Conservation (phyloP, 2,797 vertebrate genomes). For the Danio albolineatus region DNA sequence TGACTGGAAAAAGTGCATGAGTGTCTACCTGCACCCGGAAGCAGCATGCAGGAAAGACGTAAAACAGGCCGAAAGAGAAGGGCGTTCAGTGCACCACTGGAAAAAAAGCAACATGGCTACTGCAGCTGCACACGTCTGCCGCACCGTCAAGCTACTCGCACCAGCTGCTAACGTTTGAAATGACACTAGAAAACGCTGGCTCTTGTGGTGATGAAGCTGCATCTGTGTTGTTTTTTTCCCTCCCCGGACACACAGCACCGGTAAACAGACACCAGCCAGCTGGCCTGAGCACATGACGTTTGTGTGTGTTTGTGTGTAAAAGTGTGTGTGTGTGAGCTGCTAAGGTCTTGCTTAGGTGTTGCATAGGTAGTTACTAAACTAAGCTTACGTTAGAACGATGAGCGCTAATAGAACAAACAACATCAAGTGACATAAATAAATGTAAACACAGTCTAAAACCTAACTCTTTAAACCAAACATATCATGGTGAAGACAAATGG, state of each 20-base stretch:
- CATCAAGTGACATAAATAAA: conserved; percentile 9
- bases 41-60: neutral
- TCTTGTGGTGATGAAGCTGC: conserved; percentile 31
- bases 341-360: conserved; percentile 49
- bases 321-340: conserved; percentile 31
- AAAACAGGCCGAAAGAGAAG: conserved; percentile 4
- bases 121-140: conserved; percentile 17
- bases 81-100: conserved; percentile 28
- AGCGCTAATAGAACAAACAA: neutral
- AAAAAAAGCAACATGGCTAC: conserved; percentile 37
- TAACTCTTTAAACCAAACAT: conserved; percentile 7
- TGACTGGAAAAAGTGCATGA: conserved; percentile 40
- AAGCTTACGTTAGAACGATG: conserved; percentile 34
- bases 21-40: conserved; percentile 3
- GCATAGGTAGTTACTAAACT: conserved; percentile 51
- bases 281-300: conserved; percentile 42
- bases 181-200: conserved; percentile 28
- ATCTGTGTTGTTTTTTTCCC: conserved; percentile 16
- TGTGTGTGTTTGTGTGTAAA: conserved; percentile 1
- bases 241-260: conserved; percentile 35
- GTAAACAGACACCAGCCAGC: conserved; percentile 36
- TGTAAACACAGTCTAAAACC: neutral
- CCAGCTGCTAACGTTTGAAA: conserved; percentile 33
- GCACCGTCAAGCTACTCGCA: conserved; percentile 30
- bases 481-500: neutral